Percentiles rank a stretch among this genome's conserved stretches.
Conservation (phyloP, 2,888 invertebrate genomes). For the Electrophaes corylata region DNA sequence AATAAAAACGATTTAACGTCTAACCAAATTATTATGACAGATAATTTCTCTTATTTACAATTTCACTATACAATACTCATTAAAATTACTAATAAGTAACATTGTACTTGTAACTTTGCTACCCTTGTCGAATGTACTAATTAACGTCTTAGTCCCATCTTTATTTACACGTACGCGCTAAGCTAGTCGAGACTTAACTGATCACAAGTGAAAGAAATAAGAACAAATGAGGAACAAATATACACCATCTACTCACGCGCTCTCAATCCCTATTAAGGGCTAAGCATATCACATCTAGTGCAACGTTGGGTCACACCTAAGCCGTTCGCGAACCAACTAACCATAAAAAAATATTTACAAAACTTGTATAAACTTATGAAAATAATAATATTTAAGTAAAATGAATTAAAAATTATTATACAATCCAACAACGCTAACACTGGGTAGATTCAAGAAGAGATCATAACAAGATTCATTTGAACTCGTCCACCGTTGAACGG, state of each 20-base stretch:
- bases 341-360: constrained; percentile 74
- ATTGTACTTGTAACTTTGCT: constrained; percentile 80
- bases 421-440: constrained; percentile 78
- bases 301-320: constrained; percentile 56
- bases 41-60: constrained; percentile 83
- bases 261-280: constrained; percentile 58
- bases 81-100: constrained; percentile 80
- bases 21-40: constrained; percentile 81
- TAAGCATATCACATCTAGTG: constrained; percentile 74
- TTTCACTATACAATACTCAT: constrained; percentile 78
- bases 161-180: constrained; percentile 73
- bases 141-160: constrained; percentile 53
- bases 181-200: constrained; percentile 80
- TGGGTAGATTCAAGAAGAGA: constrained; percentile 83
- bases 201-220: constrained; percentile 75
- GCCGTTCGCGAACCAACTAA: constrained; percentile 65
- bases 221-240: constrained; percentile 79
- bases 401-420: constrained; percentile 68
- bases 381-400: constrained; percentile 67
- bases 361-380: constrained; percentile 75
- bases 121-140: constrained; percentile 75
- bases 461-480: constrained; percentile 81
- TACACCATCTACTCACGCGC: constrained; percentile 73
- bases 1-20: constrained; percentile 81
- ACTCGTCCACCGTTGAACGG: constrained; percentile 44